These are phyloP conservation scores for Neelides sp. DNA, from an alignment of 1,140 invertebrate genomes.

Conservation along the genomic window DNA sequence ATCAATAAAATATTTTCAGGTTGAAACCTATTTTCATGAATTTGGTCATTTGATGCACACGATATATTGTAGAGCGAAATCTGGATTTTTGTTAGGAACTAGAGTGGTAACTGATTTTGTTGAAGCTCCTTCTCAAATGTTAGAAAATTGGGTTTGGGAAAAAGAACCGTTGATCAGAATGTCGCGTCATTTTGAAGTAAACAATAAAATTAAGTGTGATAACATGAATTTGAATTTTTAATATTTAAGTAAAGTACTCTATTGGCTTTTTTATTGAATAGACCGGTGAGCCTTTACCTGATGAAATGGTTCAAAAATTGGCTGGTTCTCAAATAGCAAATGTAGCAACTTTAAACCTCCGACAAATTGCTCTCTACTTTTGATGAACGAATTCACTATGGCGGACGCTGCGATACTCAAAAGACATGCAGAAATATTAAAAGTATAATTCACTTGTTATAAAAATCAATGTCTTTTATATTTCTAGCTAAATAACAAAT, in stretches of 20 bases:
- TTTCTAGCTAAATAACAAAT: too few relatives aligned
- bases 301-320: slow-evolving; percentile 40
- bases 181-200: slow-evolving; percentile 41
- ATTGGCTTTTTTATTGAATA: slow-evolving; percentile 19
- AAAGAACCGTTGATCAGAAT: slow-evolving; percentile 40
- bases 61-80: slow-evolving; percentile 40
- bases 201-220: too few relatives aligned
- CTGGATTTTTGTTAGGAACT: slow-evolving; percentile 40
- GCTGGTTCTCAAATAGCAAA: slow-evolving; percentile 40
- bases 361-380: slow-evolving; percentile 42
- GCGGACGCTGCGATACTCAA: slow-evolving; percentile 38
- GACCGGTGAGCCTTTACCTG: slow-evolving; percentile 37
- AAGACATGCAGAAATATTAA: slow-evolving; percentile 35
- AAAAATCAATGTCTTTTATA: too few relatives aligned
- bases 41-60: slow-evolving; percentile 48
- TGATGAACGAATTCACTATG: slow-evolving; percentile 41
- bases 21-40: slow-evolving; percentile 47
- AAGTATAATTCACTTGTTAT: slow-evolving; percentile 17
- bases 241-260: neutral
- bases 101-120: slow-evolving; percentile 45
- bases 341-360: slow-evolving; percentile 41
- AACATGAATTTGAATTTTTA: neutral
- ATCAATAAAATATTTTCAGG: slow-evolving; percentile 33
- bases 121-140: slow-evolving; percentile 47
- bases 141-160: slow-evolving; percentile 49